A percentile compares a stretch with the other conserved stretches of the same genome.
Conservation (phyloP, 2,113 vertebrate genomes). For the Sebastes schlegelii region DNA sequence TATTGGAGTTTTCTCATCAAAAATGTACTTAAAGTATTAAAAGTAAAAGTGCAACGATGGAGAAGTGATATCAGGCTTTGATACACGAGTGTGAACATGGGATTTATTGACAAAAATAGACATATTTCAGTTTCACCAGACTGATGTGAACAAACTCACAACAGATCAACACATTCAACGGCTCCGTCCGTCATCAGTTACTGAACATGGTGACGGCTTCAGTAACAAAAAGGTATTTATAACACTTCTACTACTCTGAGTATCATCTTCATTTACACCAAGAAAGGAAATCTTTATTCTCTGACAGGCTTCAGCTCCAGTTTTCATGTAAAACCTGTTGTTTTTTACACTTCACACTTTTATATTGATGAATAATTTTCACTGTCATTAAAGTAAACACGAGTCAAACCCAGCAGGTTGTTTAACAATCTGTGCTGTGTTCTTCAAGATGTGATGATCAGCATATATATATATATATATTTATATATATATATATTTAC, state of each 20-base stretch:
- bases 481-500: too few relatives aligned
- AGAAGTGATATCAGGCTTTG: too few relatives aligned
- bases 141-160: too few relatives aligned
- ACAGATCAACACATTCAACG: too few relatives aligned
- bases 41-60: neutral
- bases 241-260: too few relatives aligned
- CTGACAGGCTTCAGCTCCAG: neutral
- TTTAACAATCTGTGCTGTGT: neutral
- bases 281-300: too few relatives aligned
- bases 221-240: too few relatives aligned
- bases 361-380: constrained; percentile 5
- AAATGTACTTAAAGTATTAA: neutral
- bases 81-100: neutral
- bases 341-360: neutral
- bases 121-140: neutral
- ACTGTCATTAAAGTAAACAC: constrained; percentile 22
- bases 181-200: too few relatives aligned
- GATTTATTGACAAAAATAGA: neutral
- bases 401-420: neutral
- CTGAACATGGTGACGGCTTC: too few relatives aligned
- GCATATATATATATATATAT: too few relatives aligned
- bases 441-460: too few relatives aligned
- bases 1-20: neutral
- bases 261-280: too few relatives aligned
- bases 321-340: neutral